Percentiles rank a stretch among this genome's conserved stretches.
These are phyloP conservation scores for Stenodema calcarata DNA, from an alignment of 2,888 invertebrate species.

Conservation along the genomic window DNA sequence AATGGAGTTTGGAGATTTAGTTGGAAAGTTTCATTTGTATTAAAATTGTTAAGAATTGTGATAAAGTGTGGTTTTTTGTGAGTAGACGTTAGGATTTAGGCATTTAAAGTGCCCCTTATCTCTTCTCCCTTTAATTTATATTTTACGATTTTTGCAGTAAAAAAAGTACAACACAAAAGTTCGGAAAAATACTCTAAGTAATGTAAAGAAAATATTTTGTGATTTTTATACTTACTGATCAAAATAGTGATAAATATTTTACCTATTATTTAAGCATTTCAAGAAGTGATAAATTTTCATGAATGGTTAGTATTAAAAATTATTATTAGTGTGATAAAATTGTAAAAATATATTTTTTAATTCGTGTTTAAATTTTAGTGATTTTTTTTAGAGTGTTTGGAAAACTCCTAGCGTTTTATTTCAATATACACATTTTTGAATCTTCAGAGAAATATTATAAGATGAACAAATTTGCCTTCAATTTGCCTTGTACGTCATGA, in stretches of 20 bases:
- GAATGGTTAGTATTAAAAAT: constrained; percentile 48
- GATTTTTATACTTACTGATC: constrained; percentile 45
- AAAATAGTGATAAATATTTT: constrained; percentile 47
- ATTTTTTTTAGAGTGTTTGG: constrained; percentile 21
- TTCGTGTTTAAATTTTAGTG: constrained; percentile 30
- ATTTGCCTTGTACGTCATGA: constrained; percentile 21
- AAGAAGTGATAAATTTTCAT: constrained; percentile 47
- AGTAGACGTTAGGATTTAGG: background rate
- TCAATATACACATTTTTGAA: background rate
- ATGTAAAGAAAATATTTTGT: constrained; percentile 41
- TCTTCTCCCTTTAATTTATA: constrained; percentile 1
- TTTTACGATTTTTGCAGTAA: constrained; percentile 17
- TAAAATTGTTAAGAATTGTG: constrained; percentile 12
- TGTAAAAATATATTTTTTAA: constrained; percentile 47
- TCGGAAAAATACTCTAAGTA: constrained; percentile 36
- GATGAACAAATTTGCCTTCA: constrained; percentile 33
- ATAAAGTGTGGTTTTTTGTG: constrained; percentile 4
- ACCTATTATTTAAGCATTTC: constrained; percentile 39
- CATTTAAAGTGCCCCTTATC: background rate
- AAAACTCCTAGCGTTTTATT: constrained; percentile 4
- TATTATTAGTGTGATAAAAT: constrained; percentile 48
- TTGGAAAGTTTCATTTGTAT: constrained; percentile 1
- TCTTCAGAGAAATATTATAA: constrained; percentile 10
- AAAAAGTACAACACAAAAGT: constrained; percentile 40
- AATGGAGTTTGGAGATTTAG: background rate